Evolutionary conservation across 2,113 vertebrate genomes (phyloP).

Genomic region (Calypte anna): DNA sequence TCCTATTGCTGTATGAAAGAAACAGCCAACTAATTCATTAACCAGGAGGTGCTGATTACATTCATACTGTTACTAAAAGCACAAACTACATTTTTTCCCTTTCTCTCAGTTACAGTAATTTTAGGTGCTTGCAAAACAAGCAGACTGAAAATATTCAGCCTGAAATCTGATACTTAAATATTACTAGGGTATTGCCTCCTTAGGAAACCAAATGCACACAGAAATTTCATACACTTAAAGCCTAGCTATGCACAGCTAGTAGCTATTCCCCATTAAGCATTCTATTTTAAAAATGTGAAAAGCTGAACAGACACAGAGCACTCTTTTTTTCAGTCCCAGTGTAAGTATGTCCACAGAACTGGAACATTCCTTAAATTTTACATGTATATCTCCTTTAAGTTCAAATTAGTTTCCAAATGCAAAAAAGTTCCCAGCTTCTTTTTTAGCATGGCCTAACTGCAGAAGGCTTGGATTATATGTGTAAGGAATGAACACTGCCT

Average conservation of each 20-base stretch:
- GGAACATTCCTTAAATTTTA: background rate
- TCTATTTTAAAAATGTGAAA: background rate
- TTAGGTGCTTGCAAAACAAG: conserved; percentile 51
- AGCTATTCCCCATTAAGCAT: background rate
- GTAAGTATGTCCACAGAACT: background rate
- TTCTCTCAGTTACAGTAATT: conserved; percentile 55
- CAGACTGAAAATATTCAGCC: conserved; percentile 18
- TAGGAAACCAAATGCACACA: background rate
- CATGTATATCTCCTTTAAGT: background rate
- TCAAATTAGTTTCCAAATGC: background rate
- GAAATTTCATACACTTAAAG: background rate
- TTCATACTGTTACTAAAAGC: conserved; percentile 51
- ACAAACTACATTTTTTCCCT: conserved; percentile 15
- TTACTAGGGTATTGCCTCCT: conserved; percentile 2
- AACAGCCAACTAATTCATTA: conserved; percentile 68
- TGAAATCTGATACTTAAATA: conserved; percentile 29
- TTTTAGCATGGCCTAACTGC: background rate
- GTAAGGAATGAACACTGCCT: background rate
- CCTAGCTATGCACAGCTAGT: background rate
- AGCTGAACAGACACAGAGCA: background rate
- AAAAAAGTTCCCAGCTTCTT: background rate
- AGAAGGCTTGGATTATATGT: background rate
- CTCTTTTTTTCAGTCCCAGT: background rate
- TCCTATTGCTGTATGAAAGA: conserved; percentile 26
- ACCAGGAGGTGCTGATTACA: conserved; percentile 60